Percentiles rank a stretch among this genome's conserved stretches.
Evolutionary conservation across 2,113 vertebrate species (phyloP).

Genomic region (Grammomys surdaster): DNA sequence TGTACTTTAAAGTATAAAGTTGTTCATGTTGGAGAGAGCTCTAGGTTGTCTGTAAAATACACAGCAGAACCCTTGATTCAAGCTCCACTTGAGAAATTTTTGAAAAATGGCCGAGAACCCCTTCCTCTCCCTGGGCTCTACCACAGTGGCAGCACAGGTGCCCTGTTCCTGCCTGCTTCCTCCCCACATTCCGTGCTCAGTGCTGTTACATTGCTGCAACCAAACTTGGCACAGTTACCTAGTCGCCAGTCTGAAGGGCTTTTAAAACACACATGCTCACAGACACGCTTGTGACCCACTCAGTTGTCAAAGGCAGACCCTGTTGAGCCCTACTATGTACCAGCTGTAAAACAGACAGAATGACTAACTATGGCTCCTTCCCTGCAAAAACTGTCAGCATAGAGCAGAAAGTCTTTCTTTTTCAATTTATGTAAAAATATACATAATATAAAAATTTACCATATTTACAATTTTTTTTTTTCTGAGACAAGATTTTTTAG

Average conservation of each 20-base stretch:
- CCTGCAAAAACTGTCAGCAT: background rate
- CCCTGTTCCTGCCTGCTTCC: background rate
- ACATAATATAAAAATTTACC: background rate
- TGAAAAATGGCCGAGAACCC: background rate
- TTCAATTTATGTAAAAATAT: background rate
- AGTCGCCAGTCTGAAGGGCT: background rate
- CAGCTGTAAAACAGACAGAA: background rate
- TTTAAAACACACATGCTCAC: background rate
- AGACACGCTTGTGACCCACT: too few species aligned
- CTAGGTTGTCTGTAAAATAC: background rate
- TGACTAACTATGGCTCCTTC: too few species aligned
- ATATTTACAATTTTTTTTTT: background rate
- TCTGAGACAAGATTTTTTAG: background rate
- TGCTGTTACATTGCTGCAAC: background rate
- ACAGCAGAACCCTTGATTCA: background rate
- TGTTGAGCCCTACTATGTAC: too few species aligned
- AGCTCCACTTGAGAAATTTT: background rate
- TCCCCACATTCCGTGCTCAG: background rate
- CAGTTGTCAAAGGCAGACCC: background rate
- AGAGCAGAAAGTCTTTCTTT: background rate
- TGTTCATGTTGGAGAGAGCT: background rate
- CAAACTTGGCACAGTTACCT: background rate
- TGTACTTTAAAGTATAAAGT: background rate
- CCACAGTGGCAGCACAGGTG: rapidly evolving
- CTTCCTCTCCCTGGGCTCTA: background rate